Conservation (phyloP, 1,140 invertebrate species). For the Acyrthosiphon pisum region DNA sequence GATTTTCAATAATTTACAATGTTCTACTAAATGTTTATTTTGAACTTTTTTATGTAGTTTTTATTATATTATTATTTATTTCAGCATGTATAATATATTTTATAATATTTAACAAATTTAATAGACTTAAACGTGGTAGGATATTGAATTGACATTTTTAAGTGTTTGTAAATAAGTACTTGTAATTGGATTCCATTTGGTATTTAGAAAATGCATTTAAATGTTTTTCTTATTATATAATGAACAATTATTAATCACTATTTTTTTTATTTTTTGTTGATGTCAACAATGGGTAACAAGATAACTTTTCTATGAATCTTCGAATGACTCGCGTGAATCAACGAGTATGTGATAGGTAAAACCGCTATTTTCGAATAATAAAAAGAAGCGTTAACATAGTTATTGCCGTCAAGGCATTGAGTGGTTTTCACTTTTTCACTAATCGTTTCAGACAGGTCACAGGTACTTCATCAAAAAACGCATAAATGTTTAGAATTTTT, state of each 20-base stretch:
- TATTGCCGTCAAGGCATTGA: background rate
- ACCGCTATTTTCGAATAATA: background rate
- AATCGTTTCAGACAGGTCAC: background rate
- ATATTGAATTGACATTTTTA: background rate
- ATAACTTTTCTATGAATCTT: background rate
- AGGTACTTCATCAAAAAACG: background rate
- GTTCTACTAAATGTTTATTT: no score
- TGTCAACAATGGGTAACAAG: background rate
- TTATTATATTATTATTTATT: background rate
- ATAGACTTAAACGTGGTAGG: background rate
- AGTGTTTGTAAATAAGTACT: background rate
- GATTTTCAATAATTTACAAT: background rate
- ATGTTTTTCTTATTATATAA: background rate
- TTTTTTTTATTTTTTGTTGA: background rate
- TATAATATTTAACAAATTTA: background rate
- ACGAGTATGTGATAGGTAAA: background rate
- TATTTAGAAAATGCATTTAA: background rate
- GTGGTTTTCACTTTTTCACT: background rate
- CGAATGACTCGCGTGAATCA: background rate
- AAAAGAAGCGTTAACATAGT: no score
- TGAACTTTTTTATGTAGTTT: background rate
- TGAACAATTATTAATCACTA: background rate
- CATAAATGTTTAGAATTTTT: background rate
- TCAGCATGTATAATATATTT: background rate
- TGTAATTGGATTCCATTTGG: background rate